These are phyloP conservation scores for Zoroaster sp. DNA, from an alignment of 53 echinoderm and acorn worm species.

Conservation along the genomic window DNA sequence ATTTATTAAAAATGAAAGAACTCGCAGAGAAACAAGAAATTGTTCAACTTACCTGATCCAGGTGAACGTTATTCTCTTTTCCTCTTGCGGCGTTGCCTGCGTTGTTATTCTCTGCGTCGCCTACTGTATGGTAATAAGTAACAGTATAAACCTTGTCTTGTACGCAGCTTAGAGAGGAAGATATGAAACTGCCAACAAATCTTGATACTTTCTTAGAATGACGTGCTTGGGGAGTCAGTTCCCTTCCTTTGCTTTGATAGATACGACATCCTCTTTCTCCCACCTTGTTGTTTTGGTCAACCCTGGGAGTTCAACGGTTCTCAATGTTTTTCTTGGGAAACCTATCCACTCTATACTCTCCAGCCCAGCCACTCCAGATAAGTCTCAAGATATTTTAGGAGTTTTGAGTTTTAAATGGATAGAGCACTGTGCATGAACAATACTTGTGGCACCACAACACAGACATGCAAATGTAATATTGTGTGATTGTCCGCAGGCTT, in stretches of 20 bases:
- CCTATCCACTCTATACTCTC: background rate
- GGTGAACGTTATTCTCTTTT: background rate
- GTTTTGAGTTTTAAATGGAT: background rate
- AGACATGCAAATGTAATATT: constrained; percentile 18
- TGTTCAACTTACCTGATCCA: background rate
- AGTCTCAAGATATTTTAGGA: constrained; percentile 3
- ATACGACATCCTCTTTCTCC: background rate
- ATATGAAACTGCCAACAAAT: background rate
- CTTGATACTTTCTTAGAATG: background rate
- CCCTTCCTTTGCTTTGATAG: background rate
- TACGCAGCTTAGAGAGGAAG: background rate
- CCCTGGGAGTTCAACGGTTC: background rate
- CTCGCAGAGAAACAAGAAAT: background rate
- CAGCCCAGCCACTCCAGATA: background rate
- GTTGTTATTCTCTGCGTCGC: background rate
- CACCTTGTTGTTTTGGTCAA: background rate
- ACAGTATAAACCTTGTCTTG: background rate
- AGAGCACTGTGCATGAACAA: background rate
- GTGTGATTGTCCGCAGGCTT: background rate
- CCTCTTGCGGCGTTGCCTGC: background rate
- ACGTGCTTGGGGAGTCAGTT: background rate
- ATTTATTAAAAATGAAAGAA: background rate
- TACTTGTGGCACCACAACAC: background rate
- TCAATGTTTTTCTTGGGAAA: constrained; percentile 1
- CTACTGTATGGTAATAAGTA: background rate